Conservation (phyloP, 2,888 invertebrate species). For the Nasonovia ribisnigri region DNA sequence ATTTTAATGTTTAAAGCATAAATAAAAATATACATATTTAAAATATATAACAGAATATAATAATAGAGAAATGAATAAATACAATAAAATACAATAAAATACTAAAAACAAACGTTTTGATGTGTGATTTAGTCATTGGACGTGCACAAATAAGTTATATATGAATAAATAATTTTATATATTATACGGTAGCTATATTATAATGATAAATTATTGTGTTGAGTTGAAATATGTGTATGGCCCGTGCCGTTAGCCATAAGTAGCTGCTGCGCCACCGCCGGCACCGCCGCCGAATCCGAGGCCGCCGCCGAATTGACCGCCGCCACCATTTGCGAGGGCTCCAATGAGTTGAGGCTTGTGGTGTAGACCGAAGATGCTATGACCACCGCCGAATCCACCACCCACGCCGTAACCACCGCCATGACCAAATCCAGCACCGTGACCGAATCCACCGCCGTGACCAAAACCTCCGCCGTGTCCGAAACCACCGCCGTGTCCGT, state of each 20-base stretch:
- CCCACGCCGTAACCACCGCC: conserved; percentile 49
- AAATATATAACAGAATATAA: neutral
- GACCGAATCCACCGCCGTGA: conserved; percentile 66
- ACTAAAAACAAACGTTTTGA: neutral
- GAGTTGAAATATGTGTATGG: neutral
- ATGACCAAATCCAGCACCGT: conserved; percentile 22
- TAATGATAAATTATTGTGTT: neutral
- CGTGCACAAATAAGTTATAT: conserved; percentile 6
- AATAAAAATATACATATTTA: neutral
- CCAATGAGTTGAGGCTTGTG: conserved; percentile 52
- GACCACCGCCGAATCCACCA: conserved; percentile 49
- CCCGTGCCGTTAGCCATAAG: conserved; percentile 37
- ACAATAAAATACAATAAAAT: neutral
- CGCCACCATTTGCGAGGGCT: conserved; percentile 20
- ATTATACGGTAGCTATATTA: neutral
- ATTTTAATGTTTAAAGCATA: neutral
- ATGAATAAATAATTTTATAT: conserved; percentile 3
- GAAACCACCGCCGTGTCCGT: conserved; percentile 22
- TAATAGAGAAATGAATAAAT: neutral
- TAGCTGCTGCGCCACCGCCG: conserved; percentile 68
- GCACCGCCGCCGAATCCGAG: conserved; percentile 66
- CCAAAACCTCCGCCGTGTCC: conserved; percentile 69
- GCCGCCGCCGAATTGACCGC: neutral
- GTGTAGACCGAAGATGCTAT: conserved; percentile 34
- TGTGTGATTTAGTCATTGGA: neutral